Evolutionary conservation across 1,140 invertebrate species (phyloP).

Genomic region (Bombyx mandarina): DNA sequence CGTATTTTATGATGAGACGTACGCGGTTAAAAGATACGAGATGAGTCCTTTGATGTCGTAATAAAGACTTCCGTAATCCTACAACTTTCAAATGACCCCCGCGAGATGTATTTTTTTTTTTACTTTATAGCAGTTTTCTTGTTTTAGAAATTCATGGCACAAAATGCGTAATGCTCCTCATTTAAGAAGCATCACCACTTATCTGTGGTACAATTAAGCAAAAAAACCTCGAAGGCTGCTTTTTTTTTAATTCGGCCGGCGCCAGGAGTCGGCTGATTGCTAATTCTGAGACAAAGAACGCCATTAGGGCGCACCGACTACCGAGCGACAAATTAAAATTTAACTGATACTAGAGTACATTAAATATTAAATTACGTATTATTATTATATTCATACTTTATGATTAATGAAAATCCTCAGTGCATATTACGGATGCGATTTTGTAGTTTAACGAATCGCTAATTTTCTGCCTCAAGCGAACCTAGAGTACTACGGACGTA

Average conservation of each 20-base stretch:
- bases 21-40: slow-evolving; percentile 23
- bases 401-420: too few species aligned
- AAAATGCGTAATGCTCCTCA: too few species aligned
- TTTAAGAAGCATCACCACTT: slow-evolving; percentile 9
- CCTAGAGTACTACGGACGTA: too few species aligned
- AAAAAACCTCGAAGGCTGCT: slow-evolving; percentile 34
- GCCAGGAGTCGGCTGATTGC: slow-evolving; percentile 40
- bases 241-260: slow-evolving; percentile 26
- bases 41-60: slow-evolving; percentile 11
- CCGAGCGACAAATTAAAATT: slow-evolving; percentile 34
- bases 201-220: slow-evolving; percentile 46
- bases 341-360: slow-evolving; percentile 8
- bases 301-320: slow-evolving; percentile 29
- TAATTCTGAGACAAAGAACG: slow-evolving; percentile 56
- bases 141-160: too few species aligned
- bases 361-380: too few species aligned
- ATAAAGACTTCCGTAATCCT: slow-evolving; percentile 8
- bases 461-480: too few species aligned
- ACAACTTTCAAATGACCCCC: slow-evolving; percentile 17
- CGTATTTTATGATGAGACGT: slow-evolving; percentile 39
- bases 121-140: background rate
- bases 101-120: slow-evolving; percentile 4
- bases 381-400: too few species aligned
- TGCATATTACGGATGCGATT: too few species aligned
- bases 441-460: too few species aligned